Conservation (phyloP, 2,113 vertebrate species). For the Catagonus wagneri region DNA sequence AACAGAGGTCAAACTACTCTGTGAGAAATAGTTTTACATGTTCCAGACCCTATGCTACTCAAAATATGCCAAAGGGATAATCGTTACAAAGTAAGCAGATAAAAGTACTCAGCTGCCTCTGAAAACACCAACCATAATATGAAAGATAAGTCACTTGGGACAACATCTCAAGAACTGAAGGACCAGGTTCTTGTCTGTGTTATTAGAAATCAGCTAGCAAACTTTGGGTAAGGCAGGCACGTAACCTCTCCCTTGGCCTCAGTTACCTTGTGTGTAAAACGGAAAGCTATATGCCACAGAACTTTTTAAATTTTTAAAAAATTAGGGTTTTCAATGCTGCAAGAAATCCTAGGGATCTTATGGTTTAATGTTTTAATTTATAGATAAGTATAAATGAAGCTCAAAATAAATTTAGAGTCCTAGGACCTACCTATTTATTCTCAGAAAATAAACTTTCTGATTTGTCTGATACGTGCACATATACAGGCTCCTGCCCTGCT, state of each 20-base stretch:
- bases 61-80: not conserved
- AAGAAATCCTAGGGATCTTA: constrained; percentile 26
- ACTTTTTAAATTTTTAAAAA: not conserved
- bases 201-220: not conserved
- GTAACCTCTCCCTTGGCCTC: not conserved
- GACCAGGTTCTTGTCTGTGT: not conserved
- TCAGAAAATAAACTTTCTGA: not conserved
- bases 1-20: not conserved
- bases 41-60: not conserved
- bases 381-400: not conserved
- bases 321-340: not conserved
- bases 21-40: not conserved
- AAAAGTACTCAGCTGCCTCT: not conserved
- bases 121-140: not conserved
- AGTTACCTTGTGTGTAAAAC: constrained; percentile 17
- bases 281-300: not conserved
- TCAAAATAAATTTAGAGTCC: not conserved
- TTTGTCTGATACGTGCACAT: not conserved
- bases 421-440: not conserved
- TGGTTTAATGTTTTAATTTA: constrained; percentile 37
- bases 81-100: not conserved
- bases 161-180: not conserved
- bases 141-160: not conserved
- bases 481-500: not conserved
- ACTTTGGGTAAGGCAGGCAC: not conserved